Evolutionary conservation across 2,797 vertebrate genomes (phyloP).

Genomic region (Muraenolepis orangiensis): DNA sequence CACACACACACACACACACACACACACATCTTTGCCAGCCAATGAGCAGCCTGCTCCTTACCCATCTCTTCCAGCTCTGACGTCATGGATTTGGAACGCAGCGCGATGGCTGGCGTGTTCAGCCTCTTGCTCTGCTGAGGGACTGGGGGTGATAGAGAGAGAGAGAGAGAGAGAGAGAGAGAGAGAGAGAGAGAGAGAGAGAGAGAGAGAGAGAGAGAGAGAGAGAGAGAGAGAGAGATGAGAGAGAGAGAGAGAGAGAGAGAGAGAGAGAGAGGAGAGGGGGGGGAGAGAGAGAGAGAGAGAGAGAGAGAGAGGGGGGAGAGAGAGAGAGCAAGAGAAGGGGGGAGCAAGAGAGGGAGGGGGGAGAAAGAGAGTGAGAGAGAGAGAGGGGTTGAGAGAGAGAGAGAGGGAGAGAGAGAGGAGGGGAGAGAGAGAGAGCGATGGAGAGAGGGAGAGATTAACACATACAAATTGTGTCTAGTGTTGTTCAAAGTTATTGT

Average conservation of each 20-base stretch:
- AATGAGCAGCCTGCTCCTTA: slow-evolving; percentile 62
- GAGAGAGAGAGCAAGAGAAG: background rate
- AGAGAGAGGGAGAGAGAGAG: slow-evolving; percentile 4
- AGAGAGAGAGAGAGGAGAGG: background rate
- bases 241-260: slow-evolving; percentile 2
- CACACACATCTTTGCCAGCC: too few relatives aligned
- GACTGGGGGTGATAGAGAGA: slow-evolving; percentile 53
- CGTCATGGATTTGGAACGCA: slow-evolving; percentile 94
- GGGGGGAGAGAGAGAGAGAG: too few relatives aligned
- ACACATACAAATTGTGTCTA: background rate
- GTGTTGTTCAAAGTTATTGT: background rate
- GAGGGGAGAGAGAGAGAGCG: background rate
- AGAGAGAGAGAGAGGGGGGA: too few relatives aligned
- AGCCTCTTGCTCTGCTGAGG: slow-evolving; percentile 89
- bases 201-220: too few relatives aligned
- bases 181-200: too few relatives aligned
- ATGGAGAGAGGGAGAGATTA: too few relatives aligned
- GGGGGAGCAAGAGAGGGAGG: too few relatives aligned
- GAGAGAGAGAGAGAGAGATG: too few relatives aligned
- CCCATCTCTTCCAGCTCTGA: slow-evolving; percentile 96
- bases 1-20: too few relatives aligned
- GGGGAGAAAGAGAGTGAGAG: too few relatives aligned
- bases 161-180: slow-evolving; percentile 3
- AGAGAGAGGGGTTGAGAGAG: slow-evolving; percentile 1
- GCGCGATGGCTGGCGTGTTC: slow-evolving; percentile 85